These are phyloP conservation scores for Hippocampus comes DNA, from an alignment of 2,113 vertebrate genomes.

Conservation along the genomic window DNA sequence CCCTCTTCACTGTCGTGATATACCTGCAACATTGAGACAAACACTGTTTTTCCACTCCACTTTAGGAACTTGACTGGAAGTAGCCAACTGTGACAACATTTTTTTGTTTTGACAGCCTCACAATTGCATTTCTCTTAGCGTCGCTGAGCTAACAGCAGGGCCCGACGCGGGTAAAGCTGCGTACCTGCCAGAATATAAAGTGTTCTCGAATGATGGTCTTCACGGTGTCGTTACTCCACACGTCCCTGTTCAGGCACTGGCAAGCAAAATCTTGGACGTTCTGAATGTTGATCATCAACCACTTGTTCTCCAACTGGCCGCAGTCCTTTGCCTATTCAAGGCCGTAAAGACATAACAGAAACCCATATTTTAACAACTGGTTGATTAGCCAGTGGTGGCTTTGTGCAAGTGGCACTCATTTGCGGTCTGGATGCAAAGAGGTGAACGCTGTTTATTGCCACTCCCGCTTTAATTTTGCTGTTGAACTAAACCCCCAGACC, in stretches of 20 bases:
- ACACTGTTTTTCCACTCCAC: neutral
- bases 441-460: no score
- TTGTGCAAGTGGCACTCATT: neutral
- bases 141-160: neutral
- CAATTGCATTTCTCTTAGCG: neutral
- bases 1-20: conserved; percentile 99
- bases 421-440: no score
- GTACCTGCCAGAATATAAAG: conserved; percentile 99
- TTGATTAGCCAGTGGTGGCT: neutral
- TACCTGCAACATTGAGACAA: conserved; percentile 70
- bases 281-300: conserved; percentile 99
- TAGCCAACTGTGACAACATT: neutral
- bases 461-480: no score
- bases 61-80: neutral
- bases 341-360: neutral
- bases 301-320: conserved; percentile 96
- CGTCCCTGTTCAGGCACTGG: conserved; percentile 95
- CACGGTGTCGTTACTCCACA: conserved; percentile 97
- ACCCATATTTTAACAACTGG: neutral
- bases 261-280: conserved; percentile 98
- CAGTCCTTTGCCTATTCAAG: conserved; percentile 89
- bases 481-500: no score
- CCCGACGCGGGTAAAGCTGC: neutral
- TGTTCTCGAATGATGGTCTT: conserved; percentile 95
- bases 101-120: neutral